These are phyloP conservation scores for Phortica magna DNA, from an alignment of 2,888 invertebrate species.

Conservation along the genomic window DNA sequence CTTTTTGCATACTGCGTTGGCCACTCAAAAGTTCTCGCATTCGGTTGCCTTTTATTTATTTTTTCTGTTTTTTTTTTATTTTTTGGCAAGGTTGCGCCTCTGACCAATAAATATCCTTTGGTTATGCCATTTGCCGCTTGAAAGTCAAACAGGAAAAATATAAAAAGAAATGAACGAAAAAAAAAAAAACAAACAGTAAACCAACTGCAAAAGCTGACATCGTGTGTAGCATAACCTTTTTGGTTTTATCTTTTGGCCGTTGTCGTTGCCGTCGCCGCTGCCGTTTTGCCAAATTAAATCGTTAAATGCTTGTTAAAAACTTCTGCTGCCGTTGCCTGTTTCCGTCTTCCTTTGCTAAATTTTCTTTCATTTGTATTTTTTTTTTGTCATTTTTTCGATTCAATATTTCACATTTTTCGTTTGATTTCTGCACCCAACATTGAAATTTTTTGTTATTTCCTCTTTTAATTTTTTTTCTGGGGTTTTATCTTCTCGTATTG, in stretches of 20 bases:
- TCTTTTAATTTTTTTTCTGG: neutral
- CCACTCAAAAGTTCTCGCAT: too few relatives aligned
- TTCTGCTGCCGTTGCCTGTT: slow-evolving; percentile 61
- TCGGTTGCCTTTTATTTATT: neutral
- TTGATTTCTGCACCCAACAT: neutral
- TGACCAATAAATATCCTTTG: slow-evolving; percentile 67
- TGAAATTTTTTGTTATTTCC: neutral
- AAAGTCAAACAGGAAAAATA: slow-evolving; percentile 12
- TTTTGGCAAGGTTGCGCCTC: slow-evolving; percentile 72
- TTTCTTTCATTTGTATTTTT: neutral
- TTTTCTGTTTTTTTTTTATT: neutral
- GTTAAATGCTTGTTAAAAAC: slow-evolving; percentile 72
- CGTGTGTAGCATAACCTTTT: neutral
- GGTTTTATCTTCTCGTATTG: slow-evolving; percentile 1
- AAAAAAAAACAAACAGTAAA: neutral
- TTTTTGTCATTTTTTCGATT: neutral
- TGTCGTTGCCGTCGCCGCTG: slow-evolving; percentile 44
- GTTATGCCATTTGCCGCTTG: slow-evolving; percentile 47
- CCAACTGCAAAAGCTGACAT: neutral
- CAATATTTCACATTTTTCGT: slow-evolving; percentile 3
- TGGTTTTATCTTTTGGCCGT: slow-evolving; percentile 47
- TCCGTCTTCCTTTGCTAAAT: slow-evolving; percentile 5
- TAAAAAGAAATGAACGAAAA: neutral
- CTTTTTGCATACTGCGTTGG: slow-evolving; percentile 24
- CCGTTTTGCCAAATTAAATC: slow-evolving; percentile 69